A percentile compares a stretch with the other conserved stretches of the same genome.
Evolutionary conservation across 1,140 invertebrate species (phyloP).

Genomic region (Megalonaias nervosa): DNA sequence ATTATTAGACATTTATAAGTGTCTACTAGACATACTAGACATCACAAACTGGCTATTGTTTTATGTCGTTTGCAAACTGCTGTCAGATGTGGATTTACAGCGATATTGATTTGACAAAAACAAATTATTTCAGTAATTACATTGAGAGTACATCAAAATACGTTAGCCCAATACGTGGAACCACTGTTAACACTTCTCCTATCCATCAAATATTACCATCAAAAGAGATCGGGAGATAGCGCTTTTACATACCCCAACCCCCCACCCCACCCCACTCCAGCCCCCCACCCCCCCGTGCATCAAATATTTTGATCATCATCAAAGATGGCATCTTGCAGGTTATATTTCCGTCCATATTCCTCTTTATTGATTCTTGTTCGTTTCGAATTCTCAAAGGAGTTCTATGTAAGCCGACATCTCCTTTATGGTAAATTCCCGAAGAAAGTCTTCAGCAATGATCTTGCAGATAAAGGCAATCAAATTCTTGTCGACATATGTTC

Average conservation of each 20-base stretch:
- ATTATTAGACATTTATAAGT: too few species aligned
- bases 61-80: too few species aligned
- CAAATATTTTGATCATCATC: conserved; percentile 3
- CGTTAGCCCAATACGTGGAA: neutral
- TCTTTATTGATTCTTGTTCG: conserved; percentile 4
- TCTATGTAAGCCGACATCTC: conserved; percentile 15
- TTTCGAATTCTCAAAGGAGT: conserved; percentile 7
- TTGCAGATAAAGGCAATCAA: conserved; percentile 6
- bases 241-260: too few species aligned
- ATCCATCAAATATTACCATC: neutral
- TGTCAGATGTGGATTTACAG: too few species aligned
- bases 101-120: too few species aligned
- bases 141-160: conserved; percentile 14
- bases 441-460: conserved; percentile 1
- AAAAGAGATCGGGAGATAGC: neutral
- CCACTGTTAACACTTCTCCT: conserved; percentile 3
- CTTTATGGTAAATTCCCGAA: conserved; percentile 1
- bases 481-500: conserved; percentile 13
- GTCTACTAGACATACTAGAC: too few species aligned
- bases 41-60: too few species aligned
- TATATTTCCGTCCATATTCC: neutral
- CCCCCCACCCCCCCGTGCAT: neutral
- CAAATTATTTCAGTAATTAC: too few species aligned
- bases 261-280: too few species aligned
- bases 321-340: neutral